Evolutionary conservation across 2,797 vertebrate genomes (phyloP), one percentile per base, ranked within the genome.

Genomic region (Falco berigora): DNA sequence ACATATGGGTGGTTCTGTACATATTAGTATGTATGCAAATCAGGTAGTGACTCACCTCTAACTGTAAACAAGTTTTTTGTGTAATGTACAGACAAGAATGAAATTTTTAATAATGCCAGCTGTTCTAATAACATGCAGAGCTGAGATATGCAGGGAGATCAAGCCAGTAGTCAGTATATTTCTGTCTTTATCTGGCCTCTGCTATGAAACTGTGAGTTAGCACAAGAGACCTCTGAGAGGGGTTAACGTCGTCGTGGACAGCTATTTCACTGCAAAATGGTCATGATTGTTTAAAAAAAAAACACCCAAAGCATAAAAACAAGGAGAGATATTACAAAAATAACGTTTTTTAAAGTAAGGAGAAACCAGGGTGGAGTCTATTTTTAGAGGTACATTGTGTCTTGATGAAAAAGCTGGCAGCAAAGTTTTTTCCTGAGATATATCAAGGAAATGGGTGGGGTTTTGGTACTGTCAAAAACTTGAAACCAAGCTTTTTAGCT

Each of bases 311-410:
- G 13, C 24, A 77, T 20, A 81, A 90, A 93, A 30, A 1, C 64
- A 78, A 66, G 24, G 40, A 90, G 56, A 52, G 12, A 61, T 10
- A 49, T 38, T 79, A 72, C 40, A 78, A 79, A 92, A 88, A 67
- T 24, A 78, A 16, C 21, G 52, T 55, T 30, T 30, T 84, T 80
- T 30, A 21, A 91, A 84, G 64, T 44, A 79, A 74, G 66, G 56
- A 82, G 49, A 88, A 89, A 89, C 19, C 2, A 15, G 30, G 21
- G 44, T 44, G 36, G 96, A 71, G 22, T 73, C 71, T 96, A 79
- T 96, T 96, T 76, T 88, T 95, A 82, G 93, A 92, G 18, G 58
- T 49, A 53, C 90, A 92, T 94, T 92, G 80, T 95, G 49, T 95
- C 74, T 79, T 47, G 55, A 59, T 67, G 21, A 85, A 74, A 86